These are phyloP conservation scores for Australoheros facetus DNA, from an alignment of 2,797 vertebrate genomes.

Conservation along the genomic window DNA sequence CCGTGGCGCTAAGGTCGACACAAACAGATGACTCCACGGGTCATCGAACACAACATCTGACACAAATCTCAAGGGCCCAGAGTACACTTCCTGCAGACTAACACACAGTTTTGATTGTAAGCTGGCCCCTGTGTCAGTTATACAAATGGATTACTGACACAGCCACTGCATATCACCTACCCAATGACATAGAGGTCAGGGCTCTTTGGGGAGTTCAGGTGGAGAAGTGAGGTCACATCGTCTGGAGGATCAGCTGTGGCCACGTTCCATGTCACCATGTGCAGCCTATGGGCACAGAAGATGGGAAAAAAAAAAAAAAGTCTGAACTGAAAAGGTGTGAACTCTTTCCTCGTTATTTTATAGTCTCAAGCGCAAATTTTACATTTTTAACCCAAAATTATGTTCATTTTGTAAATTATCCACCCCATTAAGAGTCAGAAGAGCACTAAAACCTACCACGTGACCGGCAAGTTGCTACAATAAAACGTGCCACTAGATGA, in stretches of 20 bases:
- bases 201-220: slow-evolving; percentile 74
- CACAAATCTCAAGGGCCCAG: slow-evolving; percentile 85
- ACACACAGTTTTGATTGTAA: neutral
- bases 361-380: neutral
- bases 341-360: neutral
- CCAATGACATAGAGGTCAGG: slow-evolving; percentile 92
- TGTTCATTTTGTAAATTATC: neutral
- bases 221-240: slow-evolving; percentile 85
- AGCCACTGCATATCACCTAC: slow-evolving; percentile 74
- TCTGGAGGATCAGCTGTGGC: slow-evolving; percentile 90
- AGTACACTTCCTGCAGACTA: slow-evolving; percentile 95
- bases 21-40: slow-evolving; percentile 89
- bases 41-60: slow-evolving; percentile 90
- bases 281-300: slow-evolving; percentile 77
- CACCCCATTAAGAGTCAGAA: neutral
- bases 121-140: neutral
- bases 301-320: neutral
- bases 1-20: slow-evolving; percentile 85
- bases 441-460: neutral
- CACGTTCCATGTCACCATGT: slow-evolving; percentile 96
- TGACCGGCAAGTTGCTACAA: neutral
- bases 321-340: neutral
- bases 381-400: neutral
- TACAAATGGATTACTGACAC: neutral
- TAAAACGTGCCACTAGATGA: neutral